Percentiles rank a stretch among this genome's conserved stretches.
Evolutionary conservation across 2,113 vertebrate species (phyloP).

Genomic region (Bujurquina vittata): DNA sequence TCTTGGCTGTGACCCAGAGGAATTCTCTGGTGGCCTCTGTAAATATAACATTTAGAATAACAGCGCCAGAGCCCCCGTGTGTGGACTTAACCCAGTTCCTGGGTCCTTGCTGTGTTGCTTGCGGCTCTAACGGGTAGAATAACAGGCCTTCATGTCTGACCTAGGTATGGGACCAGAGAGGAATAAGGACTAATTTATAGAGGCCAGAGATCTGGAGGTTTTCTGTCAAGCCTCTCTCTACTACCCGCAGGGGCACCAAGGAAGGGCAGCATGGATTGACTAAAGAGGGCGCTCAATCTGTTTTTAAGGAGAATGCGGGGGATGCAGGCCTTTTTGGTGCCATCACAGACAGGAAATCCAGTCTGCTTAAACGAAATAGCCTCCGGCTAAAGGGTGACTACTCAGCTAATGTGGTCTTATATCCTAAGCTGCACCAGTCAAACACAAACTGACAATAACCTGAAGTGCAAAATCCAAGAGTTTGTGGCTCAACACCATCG

Average conservation of each 20-base stretch:
- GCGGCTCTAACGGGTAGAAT: slow-evolving; percentile 57
- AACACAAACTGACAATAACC: slow-evolving; percentile 57
- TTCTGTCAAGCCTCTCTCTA: slow-evolving; percentile 42
- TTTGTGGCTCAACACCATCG: slow-evolving; percentile 66
- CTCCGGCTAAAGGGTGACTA: slow-evolving; percentile 17
- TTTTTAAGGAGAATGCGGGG: slow-evolving; percentile 48
- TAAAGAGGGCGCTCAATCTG: slow-evolving; percentile 29
- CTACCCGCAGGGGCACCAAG: slow-evolving; percentile 19
- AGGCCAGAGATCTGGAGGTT: slow-evolving; percentile 43
- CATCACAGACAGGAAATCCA: slow-evolving; percentile 25
- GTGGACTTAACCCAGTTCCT: slow-evolving; percentile 81
- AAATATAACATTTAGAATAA: slow-evolving; percentile 82
- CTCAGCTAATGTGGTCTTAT: slow-evolving; percentile 24
- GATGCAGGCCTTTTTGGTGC: slow-evolving; percentile 21
- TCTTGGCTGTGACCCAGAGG: slow-evolving; percentile 76
- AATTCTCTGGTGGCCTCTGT: slow-evolving; percentile 79
- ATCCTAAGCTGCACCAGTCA: slow-evolving; percentile 51
- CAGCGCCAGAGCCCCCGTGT: slow-evolving; percentile 69
- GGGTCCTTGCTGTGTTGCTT: slow-evolving; percentile 70
- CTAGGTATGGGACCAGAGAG: slow-evolving; percentile 55
- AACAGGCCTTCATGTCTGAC: slow-evolving; percentile 69
- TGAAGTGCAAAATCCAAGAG: slow-evolving; percentile 73
- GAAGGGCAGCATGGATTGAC: slow-evolving; percentile 14
- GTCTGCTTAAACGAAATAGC: slow-evolving; percentile 24
- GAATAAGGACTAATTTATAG: slow-evolving; percentile 62